Base-by-base conservation (phyloP, 2,888 invertebrate species). In the Perizoma affinitatum region DNA sequence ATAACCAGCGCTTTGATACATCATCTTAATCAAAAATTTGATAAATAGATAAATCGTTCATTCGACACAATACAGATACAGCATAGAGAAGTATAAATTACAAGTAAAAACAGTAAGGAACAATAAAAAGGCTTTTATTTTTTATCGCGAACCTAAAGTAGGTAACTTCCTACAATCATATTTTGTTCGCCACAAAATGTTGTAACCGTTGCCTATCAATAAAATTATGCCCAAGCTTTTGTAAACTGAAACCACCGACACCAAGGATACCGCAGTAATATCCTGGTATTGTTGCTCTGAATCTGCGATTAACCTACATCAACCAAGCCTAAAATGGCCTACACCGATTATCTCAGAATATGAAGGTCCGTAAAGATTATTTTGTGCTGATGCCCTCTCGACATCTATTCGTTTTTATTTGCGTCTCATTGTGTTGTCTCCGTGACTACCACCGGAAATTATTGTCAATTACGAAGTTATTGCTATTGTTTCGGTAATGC, bases 341-440 rank as follows among this genome's bases (percentile, higher is more conserved):
- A 51, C 51, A 45, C 34, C 33, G 51, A 51, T 57, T 46, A 57
- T 51, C 57, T 57, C 46, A 36, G 57, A 51, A 57, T 57, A 57
- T 57, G 57, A 57, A 35, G 51, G 50, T 46, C 51, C 42, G 36
- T 51, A 57, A 51, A 57, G 51, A 57, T 57, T 57, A 41, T 52
- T 57, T 57, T 57, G 57, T 52, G 51, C 41, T 34, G 35, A 41
- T 51, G 46, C 46, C 57, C 22, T 5, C 57, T 57, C 51, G 51
- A 57, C 57, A 51, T 41, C 57, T 51, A 57, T 57, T 57, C 51
- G 46, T 52, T 57, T 57, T 57, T 57, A 57, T 57, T 57, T 57
- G 57, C 51, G 51, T 57, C 51, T 57, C 57, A 57, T 57, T 57
- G 57, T 57, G 40, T 51, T 57, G 57, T 57, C 51, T 51, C 42